phyloP scores from a whole-genome alignment of 1,140 invertebrate genomes.

The Triops longicaudatus region DNA sequence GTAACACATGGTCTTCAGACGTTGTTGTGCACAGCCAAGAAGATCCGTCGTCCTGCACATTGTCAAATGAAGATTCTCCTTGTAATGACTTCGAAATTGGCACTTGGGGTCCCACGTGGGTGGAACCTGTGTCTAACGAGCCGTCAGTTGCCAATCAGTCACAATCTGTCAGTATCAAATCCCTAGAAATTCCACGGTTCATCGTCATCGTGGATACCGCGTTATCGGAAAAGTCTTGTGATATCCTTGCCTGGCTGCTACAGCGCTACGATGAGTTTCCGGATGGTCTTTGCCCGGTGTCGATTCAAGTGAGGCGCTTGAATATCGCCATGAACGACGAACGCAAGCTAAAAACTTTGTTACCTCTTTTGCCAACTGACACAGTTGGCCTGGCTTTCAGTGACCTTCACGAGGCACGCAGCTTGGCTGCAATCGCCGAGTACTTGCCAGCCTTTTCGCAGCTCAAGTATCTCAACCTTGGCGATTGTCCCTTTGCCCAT shows the following conservation, averaged over 20 bases:
- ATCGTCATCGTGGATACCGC: conserved; percentile 17
- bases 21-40: neutral
- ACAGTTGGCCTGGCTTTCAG: conserved; percentile 19
- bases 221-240: conserved; percentile 27
- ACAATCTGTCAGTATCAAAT: neutral
- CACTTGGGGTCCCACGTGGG: neutral
- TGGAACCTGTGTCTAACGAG: neutral
- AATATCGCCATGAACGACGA: conserved; percentile 24
- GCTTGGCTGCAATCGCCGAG: conserved; percentile 13
- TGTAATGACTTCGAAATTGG: neutral
- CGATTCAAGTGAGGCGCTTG: conserved; percentile 16
- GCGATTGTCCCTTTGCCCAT: conserved; percentile 22
- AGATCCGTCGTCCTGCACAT: neutral
- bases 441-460: conserved; percentile 6
- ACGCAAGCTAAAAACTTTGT: conserved; percentile 16
- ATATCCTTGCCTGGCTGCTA: conserved; percentile 19
- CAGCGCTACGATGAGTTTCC: conserved; percentile 27
- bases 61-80: conserved; percentile 19
- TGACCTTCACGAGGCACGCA: conserved; percentile 17
- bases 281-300: neutral
- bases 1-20: neutral
- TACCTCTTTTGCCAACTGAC: conserved; percentile 17
- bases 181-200: conserved; percentile 20
- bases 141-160: neutral
- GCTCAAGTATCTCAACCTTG: conserved; percentile 19